Evolutionary conservation across 2,113 vertebrate genomes (phyloP), one percentile per base, ranked within the genome.

Genomic region (Rhinoptilus africanus): DNA sequence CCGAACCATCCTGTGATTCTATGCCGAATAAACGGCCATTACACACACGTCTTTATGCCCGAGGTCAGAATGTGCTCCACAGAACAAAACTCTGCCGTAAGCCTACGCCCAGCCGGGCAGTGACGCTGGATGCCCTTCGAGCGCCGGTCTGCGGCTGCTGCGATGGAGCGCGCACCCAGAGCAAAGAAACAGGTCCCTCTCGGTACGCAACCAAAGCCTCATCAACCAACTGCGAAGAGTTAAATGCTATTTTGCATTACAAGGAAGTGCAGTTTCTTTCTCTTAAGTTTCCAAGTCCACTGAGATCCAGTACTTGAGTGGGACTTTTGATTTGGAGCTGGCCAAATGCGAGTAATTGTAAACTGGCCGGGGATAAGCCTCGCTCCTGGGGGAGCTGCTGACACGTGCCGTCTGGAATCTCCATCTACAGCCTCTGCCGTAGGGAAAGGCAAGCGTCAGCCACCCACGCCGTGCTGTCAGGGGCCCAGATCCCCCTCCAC

Each of bases 351-450:
- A 88, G 76, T 21, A 68, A 84, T 30, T 93, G 74, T 67, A 35
- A 53, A 45, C 63, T 63, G 82, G 50, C 82, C 50, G 12, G 90
- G 92, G 93, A 50, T 67, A 91, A 92, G 67, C 78, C 26, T 32
- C 26, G 27, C 54, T 92, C 85, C 93, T 91, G 43, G 79, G 93
- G 95, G 90, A 95, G 75, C 59, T 6, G 27, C 82, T 86, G 94
- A 75, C 94, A 73, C 7, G 35, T 73, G 89, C 78, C 0, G 2
- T 48, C 93, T 88, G 96, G 53, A 77, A 60, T 80, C 41, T 69
- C 47, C 64, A 84, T 59, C 86, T 51, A 43, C 87, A 82, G 76
- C 67, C 57, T 13, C 35, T 74, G 66, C 75, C 71, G 71, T 67
- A 76, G 69, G 67, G 81, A 53, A 76, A 76, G 71, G 66, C 64